Evolutionary conservation across 2,113 vertebrate genomes (phyloP), one percentile per base, ranked within the genome.

Genomic region (Alaudala cheleensis): DNA sequence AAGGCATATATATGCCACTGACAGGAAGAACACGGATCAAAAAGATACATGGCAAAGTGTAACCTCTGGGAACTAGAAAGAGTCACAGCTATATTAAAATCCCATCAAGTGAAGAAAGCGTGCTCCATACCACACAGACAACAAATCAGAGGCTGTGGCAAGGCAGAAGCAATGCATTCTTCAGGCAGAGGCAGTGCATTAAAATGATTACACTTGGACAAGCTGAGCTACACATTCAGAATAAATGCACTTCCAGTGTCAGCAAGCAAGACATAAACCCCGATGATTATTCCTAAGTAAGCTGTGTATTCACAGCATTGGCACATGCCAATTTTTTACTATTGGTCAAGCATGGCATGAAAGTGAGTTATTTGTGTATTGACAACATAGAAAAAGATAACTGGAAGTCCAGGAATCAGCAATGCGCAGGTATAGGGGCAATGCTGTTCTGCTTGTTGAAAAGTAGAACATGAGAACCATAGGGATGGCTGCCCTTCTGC

Each of bases 361-460:
- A 81, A 81, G 5, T 34, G 77, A 73, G 16, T 8, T 84, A 51
- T 71, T 31, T 81, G 31, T 3, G 3, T 54, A 31, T 19, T 79
- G 42, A 33, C 14, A 50, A 10, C 21, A 49, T 0, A 19, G 49
- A 58, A 25, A 15, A 57, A 73, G 42, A 5, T 53, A 44, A 24
- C 18, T 61, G 64, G 25, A 57, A 71, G 49, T 11, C 19, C 26
- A 20, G 47, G 31, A 80, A 24, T 21, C 45, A 34, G 65, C 14
- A 72, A 45, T 0, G 1, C 8, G 12, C 44, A 77, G 26, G 28
- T 45, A 37, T n/a, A 70, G 69, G 86, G 29, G 25, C 0, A 5
- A 17, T 50, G 25, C 31, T 91, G 40, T 33, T 62, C 45, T 40
- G 22, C 14, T 54, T 79, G 14, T 23, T 70, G 37, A 60, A 71